Evolutionary conservation across 2,113 vertebrate species (phyloP).

Genomic region (Thymallus thymallus): DNA sequence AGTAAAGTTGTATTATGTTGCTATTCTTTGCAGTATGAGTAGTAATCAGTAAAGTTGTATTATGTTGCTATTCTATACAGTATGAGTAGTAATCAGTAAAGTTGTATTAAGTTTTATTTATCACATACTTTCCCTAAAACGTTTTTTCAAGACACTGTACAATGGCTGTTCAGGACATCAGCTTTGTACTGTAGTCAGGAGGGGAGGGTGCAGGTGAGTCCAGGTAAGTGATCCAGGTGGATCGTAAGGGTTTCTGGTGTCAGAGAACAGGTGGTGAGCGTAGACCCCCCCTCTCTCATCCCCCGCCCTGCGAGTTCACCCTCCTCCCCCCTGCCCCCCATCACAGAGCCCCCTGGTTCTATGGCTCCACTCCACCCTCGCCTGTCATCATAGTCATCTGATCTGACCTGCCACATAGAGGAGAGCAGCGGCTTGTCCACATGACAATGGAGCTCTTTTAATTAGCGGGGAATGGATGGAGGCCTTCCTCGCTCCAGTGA

Average conservation of each 20-base stretch:
- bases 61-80: too few relatives aligned
- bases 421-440: constrained; percentile 38
- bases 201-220: constrained; percentile 15
- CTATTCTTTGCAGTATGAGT: too few relatives aligned
- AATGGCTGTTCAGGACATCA: too few relatives aligned
- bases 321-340: constrained; percentile 15
- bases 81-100: background rate
- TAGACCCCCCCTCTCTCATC: constrained; percentile 19
- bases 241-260: constrained; percentile 54
- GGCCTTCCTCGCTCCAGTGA: constrained; percentile 35
- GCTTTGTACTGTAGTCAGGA: background rate
- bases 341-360: constrained; percentile 20
- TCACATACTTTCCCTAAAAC: too few relatives aligned
- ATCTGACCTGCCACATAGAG: constrained; percentile 48
- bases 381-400: constrained; percentile 59
- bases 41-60: background rate
- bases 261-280: constrained; percentile 73
- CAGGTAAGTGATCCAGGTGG: constrained; percentile 70
- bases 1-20: background rate
- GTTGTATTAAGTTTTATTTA: background rate
- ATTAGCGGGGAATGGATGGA: constrained; percentile 59
- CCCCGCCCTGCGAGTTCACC: constrained; percentile 11
- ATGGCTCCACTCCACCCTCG: constrained; percentile 32
- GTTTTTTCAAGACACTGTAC: too few relatives aligned
- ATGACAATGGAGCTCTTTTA: constrained; percentile 68